Evolutionary conservation across 2,113 vertebrate genomes (phyloP), one percentile per base, ranked within the genome.

Genomic region (Blennius ocellaris): DNA sequence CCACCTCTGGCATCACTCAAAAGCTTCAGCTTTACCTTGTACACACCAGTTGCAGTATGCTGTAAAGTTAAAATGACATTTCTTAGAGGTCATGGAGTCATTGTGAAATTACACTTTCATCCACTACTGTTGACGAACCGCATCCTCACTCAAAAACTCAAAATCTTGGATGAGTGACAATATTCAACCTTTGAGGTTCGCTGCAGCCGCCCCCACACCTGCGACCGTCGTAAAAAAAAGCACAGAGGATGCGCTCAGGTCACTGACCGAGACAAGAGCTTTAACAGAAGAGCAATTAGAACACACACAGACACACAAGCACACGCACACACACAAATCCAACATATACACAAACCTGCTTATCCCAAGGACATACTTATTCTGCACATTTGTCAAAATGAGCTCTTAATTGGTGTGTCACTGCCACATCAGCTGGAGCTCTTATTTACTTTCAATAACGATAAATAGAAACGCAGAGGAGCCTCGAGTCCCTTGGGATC

Each of bases 241-340:
- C 55, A 49, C 54, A 52, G 72, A 56, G 56, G 41, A 62, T 38
- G 3, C 30, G 57, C 36, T 69, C 11, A 77, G 76, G 74, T 81
- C 77, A 75, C 1, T 86, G 87, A 90, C 76, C 87, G 57, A 54
- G 16, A 78, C 12, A 8, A 51, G 65, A 55, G 53, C 54, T 86
- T 82, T 81, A 75, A 76, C 82, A 67, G 48, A 56, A 60, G 64
- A 81, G 81, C 36, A 87, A 88, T 89, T 86, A 84, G 87, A 83
- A 84, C 62, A 5, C 11, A 5, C 17, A 47, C 72, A 86, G 2
- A 30, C 2, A 84, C 62, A 5, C 11, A 5, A 15, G 44, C 72
- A 86, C 21, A 30, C 2, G 4, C 4, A 83, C 62, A 3, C 11
- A 5, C 17, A 47, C 72, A 86, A 84, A 83, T 82, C 81, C 40